A percentile compares a stretch with the other conserved stretches of the same genome.
These are phyloP conservation scores for Biston betularia DNA, from an alignment of 2,888 invertebrate species.

Conservation along the genomic window DNA sequence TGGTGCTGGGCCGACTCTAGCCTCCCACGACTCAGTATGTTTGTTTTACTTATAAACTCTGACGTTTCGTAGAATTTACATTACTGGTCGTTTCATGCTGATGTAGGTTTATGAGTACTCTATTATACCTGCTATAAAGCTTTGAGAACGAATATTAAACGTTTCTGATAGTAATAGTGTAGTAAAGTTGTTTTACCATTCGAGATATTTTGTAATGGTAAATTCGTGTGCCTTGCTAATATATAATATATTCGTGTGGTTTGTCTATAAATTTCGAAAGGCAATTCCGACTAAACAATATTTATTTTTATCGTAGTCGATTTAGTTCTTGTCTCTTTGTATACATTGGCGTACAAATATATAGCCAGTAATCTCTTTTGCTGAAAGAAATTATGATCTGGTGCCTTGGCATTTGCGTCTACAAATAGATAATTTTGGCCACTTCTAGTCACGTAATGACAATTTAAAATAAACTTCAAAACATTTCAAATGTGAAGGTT, in stretches of 20 bases:
- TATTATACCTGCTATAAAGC: conserved; percentile 42
- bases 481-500: conserved; percentile 22
- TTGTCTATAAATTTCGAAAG: conserved; percentile 10
- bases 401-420: conserved; percentile 3
- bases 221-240: conserved; percentile 24
- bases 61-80: conserved; percentile 57
- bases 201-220: conserved; percentile 35
- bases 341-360: too few species aligned
- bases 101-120: conserved; percentile 47
- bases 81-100: conserved; percentile 51
- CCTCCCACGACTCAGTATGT: conserved; percentile 53
- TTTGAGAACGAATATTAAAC: conserved; percentile 33
- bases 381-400: background rate
- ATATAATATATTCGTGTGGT: too few species aligned
- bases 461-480: conserved; percentile 6
- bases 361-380: too few species aligned
- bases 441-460: background rate
- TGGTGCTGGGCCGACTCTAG: conserved; percentile 48
- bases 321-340: background rate
- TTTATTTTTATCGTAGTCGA: background rate
- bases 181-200: conserved; percentile 35
- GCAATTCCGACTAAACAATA: background rate
- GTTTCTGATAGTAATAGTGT: conserved; percentile 32
- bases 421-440: conserved; percentile 1
- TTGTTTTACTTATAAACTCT: conserved; percentile 59